A percentile compares a stretch with the other conserved stretches of the same genome.
Evolutionary conservation across 1,140 invertebrate species (phyloP).

Genomic region (Akabosia matsudoensis): DNA sequence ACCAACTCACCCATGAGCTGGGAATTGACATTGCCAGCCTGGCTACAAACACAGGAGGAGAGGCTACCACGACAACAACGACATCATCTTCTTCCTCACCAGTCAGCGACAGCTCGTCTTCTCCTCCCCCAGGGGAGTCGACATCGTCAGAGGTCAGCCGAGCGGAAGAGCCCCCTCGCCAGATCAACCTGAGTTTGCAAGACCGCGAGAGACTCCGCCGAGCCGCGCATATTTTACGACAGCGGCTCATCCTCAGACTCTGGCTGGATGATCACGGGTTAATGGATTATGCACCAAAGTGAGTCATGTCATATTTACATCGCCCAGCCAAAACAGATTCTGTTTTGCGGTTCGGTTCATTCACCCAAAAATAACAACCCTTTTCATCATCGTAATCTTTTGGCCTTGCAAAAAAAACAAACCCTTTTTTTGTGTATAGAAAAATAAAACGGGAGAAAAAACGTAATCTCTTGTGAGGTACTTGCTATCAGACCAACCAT

Average conservation of each 20-base stretch:
- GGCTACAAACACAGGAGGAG: background rate
- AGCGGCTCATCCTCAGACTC: conserved; percentile 72
- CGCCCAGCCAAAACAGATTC: background rate
- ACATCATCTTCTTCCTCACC: conserved; percentile 17
- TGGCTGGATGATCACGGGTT: conserved; percentile 72
- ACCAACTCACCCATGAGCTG: conserved; percentile 56
- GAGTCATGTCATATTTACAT: conserved; percentile 38
- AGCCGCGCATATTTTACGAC: conserved; percentile 70
- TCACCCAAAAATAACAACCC: background rate
- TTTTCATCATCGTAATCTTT: conserved; percentile 21
- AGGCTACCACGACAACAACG: no score
- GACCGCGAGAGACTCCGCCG: conserved; percentile 74
- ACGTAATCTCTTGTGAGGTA: no score
- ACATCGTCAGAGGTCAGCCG: background rate
- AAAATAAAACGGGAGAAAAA: no score
- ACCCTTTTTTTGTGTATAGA: no score
- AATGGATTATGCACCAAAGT: conserved; percentile 72
- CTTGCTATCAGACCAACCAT: no score
- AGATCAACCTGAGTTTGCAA: conserved; percentile 50
- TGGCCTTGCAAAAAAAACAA: no score
- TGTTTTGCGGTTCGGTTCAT: background rate
- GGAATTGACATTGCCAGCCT: conserved; percentile 67
- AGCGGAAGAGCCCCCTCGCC: background rate
- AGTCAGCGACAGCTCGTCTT: background rate
- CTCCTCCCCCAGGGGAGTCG: no score